Percentiles rank a stretch among this genome's conserved stretches.
phyloP scores from a whole-genome alignment of 2,888 invertebrate species.

The Apeira syringaria region DNA sequence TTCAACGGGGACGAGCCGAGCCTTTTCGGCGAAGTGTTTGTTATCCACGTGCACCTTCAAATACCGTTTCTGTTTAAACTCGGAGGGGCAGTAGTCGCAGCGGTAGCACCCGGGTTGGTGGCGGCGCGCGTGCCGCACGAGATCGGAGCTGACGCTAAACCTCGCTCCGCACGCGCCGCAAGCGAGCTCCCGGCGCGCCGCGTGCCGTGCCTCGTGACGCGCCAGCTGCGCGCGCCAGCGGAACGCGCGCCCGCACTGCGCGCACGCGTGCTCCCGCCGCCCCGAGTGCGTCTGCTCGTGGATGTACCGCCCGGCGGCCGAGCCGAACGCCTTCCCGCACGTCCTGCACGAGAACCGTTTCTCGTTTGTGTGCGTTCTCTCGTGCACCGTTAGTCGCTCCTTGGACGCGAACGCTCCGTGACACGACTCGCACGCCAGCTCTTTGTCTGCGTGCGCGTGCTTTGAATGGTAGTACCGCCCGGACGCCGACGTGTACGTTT shows the following conservation, averaged over 20 bases:
- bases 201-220: slow-evolving; percentile 68
- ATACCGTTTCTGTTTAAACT: slow-evolving; percentile 79
- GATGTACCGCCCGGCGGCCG: slow-evolving; percentile 7
- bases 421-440: slow-evolving; percentile 22
- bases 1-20: background rate
- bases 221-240: slow-evolving; percentile 61
- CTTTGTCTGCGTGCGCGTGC: background rate
- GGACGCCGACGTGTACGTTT: background rate
- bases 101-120: slow-evolving; percentile 57
- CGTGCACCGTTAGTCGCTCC: slow-evolving; percentile 64
- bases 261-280: slow-evolving; percentile 70
- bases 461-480: background rate
- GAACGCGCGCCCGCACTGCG: slow-evolving; percentile 76
- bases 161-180: slow-evolving; percentile 71
- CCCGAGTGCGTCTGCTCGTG: slow-evolving; percentile 41
- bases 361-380: slow-evolving; percentile 48
- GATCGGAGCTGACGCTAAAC: slow-evolving; percentile 72
- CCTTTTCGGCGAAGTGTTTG: slow-evolving; percentile 41
- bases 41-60: slow-evolving; percentile 71
- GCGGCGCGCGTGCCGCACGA: slow-evolving; percentile 68
- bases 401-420: background rate
- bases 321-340: slow-evolving; percentile 1
- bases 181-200: slow-evolving; percentile 59
- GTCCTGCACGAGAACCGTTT: slow-evolving; percentile 1
- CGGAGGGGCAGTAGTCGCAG: slow-evolving; percentile 69